Conservation (phyloP, 2,113 vertebrate genomes). For the Marmota monax region DNA sequence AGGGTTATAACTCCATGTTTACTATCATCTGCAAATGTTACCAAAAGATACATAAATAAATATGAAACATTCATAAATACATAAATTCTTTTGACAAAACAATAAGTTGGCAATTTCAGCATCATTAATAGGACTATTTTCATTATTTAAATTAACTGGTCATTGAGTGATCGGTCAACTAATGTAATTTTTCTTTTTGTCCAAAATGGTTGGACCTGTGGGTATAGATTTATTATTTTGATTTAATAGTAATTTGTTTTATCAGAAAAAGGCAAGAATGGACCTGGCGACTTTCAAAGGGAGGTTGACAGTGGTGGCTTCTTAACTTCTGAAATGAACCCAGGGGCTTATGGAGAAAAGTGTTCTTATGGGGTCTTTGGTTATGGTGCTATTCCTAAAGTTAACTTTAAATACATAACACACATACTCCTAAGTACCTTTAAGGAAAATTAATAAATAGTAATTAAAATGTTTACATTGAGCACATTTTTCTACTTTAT, state of each 20-base stretch:
- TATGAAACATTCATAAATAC: slow-evolving; percentile 4
- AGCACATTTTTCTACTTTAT: slow-evolving; percentile 68
- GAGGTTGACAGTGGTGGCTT: slow-evolving; percentile 31
- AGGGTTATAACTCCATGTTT: slow-evolving; percentile 78
- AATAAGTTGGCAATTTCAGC: slow-evolving; percentile 4
- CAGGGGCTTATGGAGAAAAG: slow-evolving; percentile 24
- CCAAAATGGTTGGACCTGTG: slow-evolving; percentile 32
- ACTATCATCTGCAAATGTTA: slow-evolving; percentile 73
- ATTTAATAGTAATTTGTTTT: slow-evolving; percentile 12
- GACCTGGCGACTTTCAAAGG: slow-evolving; percentile 33
- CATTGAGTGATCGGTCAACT: background rate
- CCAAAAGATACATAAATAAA: slow-evolving; percentile 69
- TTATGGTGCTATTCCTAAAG: slow-evolving; percentile 80
- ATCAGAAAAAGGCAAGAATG: background rate
- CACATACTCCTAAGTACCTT: slow-evolving; percentile 73
- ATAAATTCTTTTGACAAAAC: slow-evolving; percentile 41
- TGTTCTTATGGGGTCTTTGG: slow-evolving; percentile 50
- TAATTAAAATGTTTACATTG: slow-evolving; percentile 81
- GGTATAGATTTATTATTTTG: slow-evolving; percentile 28
- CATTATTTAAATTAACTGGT: slow-evolving; percentile 9
- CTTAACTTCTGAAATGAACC: slow-evolving; percentile 38
- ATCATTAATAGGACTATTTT: slow-evolving; percentile 37
- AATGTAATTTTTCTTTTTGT: slow-evolving; percentile 47
- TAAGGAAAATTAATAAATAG: slow-evolving; percentile 77
- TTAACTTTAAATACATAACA: slow-evolving; percentile 79